Conservation (phyloP, 2,113 vertebrate genomes). For the Urocitellus parryii region DNA sequence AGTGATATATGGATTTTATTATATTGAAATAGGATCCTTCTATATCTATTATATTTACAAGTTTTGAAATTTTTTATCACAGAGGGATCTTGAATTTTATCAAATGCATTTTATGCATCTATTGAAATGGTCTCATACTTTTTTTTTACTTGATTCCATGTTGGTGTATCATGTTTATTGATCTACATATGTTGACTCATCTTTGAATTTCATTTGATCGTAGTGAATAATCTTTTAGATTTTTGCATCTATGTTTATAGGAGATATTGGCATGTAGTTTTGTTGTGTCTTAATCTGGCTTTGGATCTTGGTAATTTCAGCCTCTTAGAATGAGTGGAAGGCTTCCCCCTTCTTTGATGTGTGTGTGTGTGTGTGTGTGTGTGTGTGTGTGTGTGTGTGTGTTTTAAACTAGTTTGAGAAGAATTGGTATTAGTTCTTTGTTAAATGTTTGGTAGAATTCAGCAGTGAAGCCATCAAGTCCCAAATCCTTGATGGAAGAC, state of each 20-base stretch:
- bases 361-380: background rate
- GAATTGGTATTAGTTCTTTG: background rate
- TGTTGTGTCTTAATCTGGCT: background rate
- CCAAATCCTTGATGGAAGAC: background rate
- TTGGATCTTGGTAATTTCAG: background rate
- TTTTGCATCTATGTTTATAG: background rate
- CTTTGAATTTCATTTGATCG: background rate
- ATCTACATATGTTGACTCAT: background rate
- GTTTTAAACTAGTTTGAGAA: background rate
- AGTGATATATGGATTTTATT: background rate
- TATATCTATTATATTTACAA: background rate
- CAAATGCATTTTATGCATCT: background rate
- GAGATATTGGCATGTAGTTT: background rate
- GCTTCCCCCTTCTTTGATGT: background rate
- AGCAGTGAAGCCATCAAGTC: background rate
- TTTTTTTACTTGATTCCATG: background rate
- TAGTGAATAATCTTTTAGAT: background rate
- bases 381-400: no score
- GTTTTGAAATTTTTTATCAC: background rate
- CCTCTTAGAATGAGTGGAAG: background rate
- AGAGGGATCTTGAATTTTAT: background rate
- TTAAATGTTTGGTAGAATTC: background rate
- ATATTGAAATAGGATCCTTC: background rate
- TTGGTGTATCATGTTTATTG: background rate
- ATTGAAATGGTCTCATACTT: background rate